Base-by-base conservation (phyloP, 2,888 invertebrate genomes). In the Trissoscelio sp. region DNA sequence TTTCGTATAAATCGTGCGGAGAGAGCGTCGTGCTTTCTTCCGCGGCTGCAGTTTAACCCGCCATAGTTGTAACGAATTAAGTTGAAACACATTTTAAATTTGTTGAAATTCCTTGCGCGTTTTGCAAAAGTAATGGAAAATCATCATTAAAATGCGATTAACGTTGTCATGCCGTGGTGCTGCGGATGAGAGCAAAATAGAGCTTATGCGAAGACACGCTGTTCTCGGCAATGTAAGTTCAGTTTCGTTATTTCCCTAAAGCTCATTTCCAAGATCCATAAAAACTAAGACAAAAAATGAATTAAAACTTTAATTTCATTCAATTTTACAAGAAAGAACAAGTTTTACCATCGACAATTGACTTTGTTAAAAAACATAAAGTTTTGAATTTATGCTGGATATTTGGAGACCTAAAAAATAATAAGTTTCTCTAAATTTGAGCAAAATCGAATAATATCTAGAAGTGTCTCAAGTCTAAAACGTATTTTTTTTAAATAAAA, bases 1-100 rank as follows among this genome's bases (percentile, higher is more conserved):
- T 79, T 81, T 51, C 75, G 57, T 20, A 67, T 73, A 83, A 84
- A 83, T 84, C 82, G 77, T 51, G 46, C 67, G 28, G 62, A 69
- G 81, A 77, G 64, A 62, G 64, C 74, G 81, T 75, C 80, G 70
- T 75, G 62, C 80, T 84, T 75, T 81, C 57, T 72, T 57, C 67
- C 48, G 57, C 55, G 62, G 51, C 70, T 70, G 72, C 60, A 64
- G 62, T 72, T 79, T 39, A 64, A 66, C 51, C 28, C 39, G 42
- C 62, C 60, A 34, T 37, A 57, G 57, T 46, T 69, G 60, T 60
- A 69, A 64, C 70, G 62, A 78, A 78, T 70, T 57, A 72, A 70
- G 67, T 67, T 67, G 60, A 58, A 67, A 67, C 51, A 55, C 67
- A 69, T 79, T 73, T 74, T 67, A 53, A 79, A 79, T 67, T 64